Conservation (phyloP, 2,797 vertebrate genomes). For the Crypturellus tataupa region DNA sequence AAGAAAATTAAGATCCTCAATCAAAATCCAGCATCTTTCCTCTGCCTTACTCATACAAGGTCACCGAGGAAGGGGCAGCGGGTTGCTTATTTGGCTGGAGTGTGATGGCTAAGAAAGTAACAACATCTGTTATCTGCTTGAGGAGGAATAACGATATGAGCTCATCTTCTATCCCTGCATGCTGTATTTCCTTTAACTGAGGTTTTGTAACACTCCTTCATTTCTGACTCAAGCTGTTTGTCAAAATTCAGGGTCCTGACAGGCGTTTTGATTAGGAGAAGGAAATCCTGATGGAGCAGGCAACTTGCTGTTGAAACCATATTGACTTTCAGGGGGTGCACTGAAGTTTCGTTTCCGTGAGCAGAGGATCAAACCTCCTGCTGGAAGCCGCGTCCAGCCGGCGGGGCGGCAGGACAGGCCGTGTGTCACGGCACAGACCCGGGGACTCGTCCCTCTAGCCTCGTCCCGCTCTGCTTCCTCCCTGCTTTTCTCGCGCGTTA, state of each 20-base stretch:
- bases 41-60: neutral
- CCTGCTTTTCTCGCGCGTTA: accelerated
- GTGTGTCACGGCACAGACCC: neutral
- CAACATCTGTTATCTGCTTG: neutral
- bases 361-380: neutral
- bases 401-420: neutral
- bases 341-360: neutral
- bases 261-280: neutral
- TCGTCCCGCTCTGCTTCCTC: neutral
- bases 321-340: neutral
- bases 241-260: neutral
- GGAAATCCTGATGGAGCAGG: neutral
- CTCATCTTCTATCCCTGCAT: neutral
- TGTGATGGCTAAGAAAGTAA: neutral
- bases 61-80: neutral
- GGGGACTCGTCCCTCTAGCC: neutral
- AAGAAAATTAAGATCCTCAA: neutral
- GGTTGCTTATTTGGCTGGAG: neutral
- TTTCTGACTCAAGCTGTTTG: neutral
- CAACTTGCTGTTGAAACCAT: neutral
- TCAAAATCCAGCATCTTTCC: neutral
- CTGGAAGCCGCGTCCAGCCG: neutral
- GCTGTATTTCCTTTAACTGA: neutral
- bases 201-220: neutral
- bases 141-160: neutral